These are phyloP conservation scores for Odontamblyopus rebecca DNA, from an alignment of 2,797 vertebrate genomes.

Conservation along the genomic window DNA sequence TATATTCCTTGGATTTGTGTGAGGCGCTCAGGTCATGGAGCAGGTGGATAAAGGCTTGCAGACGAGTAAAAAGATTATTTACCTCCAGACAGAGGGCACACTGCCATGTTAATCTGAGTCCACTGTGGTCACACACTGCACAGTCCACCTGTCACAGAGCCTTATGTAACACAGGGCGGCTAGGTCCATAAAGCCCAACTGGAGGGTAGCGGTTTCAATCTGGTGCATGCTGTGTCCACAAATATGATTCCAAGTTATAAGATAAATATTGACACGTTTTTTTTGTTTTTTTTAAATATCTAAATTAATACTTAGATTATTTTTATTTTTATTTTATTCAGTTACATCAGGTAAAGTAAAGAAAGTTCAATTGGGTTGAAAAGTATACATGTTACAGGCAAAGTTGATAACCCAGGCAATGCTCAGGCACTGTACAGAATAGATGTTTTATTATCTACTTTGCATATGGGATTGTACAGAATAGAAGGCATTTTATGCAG, in stretches of 20 bases:
- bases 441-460: no score
- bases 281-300: no score
- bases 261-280: not conserved
- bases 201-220: not conserved
- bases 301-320: no score
- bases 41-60: conserved; percentile 28
- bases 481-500: no score
- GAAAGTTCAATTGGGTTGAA: no score
- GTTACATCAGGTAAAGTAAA: no score
- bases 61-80: conserved; percentile 55
- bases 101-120: conserved; percentile 38
- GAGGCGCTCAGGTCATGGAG: conserved; percentile 13
- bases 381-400: no score
- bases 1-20: conserved; percentile 6
- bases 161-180: conserved; percentile 35
- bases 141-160: conserved; percentile 35
- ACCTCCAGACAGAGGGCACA: conserved; percentile 28
- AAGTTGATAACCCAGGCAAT: no score
- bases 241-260: not conserved
- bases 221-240: not conserved
- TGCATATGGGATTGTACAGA: no score
- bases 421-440: no score
- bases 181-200: conserved; percentile 22
- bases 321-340: no score
- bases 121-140: conserved; percentile 27